Percentiles rank a stretch among this genome's conserved stretches.
phyloP scores from a whole-genome alignment of 2,888 invertebrate species.

The Octodonta nipae region DNA sequence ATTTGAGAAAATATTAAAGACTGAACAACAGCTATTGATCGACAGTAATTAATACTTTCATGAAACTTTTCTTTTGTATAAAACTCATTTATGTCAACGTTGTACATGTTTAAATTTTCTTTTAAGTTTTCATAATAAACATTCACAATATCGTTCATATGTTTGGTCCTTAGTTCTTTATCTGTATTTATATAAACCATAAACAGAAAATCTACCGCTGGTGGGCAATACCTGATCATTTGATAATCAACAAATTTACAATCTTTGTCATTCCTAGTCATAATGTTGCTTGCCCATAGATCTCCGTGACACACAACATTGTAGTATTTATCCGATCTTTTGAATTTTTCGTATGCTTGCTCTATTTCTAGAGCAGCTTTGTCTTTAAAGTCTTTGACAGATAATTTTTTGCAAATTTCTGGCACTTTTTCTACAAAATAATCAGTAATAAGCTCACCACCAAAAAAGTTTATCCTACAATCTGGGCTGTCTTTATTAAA shows the following conservation, averaged over 20 bases:
- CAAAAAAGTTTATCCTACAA: no score
- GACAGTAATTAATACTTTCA: no score
- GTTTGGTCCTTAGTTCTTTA: slow-evolving; percentile 11
- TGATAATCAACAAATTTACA: slow-evolving; percentile 25
- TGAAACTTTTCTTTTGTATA: slow-evolving; percentile 15
- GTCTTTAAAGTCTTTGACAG: slow-evolving; percentile 9
- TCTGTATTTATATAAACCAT: slow-evolving; percentile 16
- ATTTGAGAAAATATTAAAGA: no score
- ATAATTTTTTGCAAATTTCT: no score
- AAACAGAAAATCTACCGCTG: slow-evolving; percentile 45
- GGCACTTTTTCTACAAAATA: no score
- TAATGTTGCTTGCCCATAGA: slow-evolving; percentile 25
- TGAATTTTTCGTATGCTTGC: slow-evolving; percentile 21
- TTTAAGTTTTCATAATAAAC: slow-evolving; percentile 17
- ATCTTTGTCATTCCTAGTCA: slow-evolving; percentile 10
- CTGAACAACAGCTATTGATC: no score
- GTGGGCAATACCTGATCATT: slow-evolving; percentile 41
- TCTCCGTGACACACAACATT: slow-evolving; percentile 33
- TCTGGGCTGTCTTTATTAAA: no score
- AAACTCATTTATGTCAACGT: slow-evolving; percentile 13
- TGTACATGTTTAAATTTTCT: slow-evolving; percentile 11
- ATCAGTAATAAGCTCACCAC: no score
- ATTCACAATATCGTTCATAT: slow-evolving; percentile 13
- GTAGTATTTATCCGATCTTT: slow-evolving; percentile 28
- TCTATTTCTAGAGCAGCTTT: slow-evolving; percentile 6